Evolutionary conservation across 2,888 invertebrate species (phyloP).

Genomic region (Crematogaster levior): DNA sequence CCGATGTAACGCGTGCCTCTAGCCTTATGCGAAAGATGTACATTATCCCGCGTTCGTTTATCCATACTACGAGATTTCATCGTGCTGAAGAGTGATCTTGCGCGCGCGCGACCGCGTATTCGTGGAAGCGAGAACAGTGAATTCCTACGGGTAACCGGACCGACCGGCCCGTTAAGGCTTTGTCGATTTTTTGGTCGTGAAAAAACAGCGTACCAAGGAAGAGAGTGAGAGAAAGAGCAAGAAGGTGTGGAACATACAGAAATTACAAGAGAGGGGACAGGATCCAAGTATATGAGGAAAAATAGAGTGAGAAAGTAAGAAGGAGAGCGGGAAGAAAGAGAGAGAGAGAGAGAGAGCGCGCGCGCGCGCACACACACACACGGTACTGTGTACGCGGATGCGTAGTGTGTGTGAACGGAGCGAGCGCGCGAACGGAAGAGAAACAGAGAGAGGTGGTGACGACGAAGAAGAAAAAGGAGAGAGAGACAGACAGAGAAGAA

Average conservation of each 20-base stretch:
- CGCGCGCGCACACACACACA: neutral
- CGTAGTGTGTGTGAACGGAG: conserved; percentile 15
- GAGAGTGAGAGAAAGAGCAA: conserved; percentile 36
- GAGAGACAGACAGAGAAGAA: neutral
- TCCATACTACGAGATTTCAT: conserved; percentile 74
- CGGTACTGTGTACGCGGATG: neutral
- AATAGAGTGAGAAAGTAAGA: conserved; percentile 41
- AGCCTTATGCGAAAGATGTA: conserved; percentile 71
- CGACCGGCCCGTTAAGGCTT: conserved; percentile 73
- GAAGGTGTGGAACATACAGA: conserved; percentile 12
- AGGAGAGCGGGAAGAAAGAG: conserved; percentile 30
- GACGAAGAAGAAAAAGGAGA: neutral
- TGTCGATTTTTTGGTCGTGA: conserved; percentile 74
- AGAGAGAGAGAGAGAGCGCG: neutral
- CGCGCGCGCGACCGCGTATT: conserved; percentile 15
- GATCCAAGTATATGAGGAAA: conserved; percentile 23
- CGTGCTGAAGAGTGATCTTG: conserved; percentile 58
- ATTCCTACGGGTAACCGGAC: conserved; percentile 64
- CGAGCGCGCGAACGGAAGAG: conserved; percentile 47
- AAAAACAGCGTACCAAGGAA: conserved; percentile 63
- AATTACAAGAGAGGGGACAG: conserved; percentile 19
- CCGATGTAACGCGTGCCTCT: conserved; percentile 25
- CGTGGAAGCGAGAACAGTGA: conserved; percentile 62
- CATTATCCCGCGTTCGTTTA: conserved; percentile 72
- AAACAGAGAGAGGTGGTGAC: conserved; percentile 26